phyloP scores from a whole-genome alignment of 2,797 vertebrate genomes.

The Eutrigla gurnardus region DNA sequence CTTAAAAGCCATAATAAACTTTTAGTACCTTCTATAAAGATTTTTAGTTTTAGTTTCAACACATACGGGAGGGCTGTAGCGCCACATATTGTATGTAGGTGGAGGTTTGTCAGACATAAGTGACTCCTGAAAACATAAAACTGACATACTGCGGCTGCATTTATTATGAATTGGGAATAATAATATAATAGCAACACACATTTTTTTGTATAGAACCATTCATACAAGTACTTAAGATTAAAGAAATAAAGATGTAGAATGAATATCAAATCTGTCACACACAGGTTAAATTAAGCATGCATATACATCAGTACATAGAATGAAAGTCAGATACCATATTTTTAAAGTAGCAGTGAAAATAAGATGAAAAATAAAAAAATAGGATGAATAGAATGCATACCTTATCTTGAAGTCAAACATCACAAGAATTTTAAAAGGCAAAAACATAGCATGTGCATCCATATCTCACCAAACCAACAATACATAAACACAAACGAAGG shows the following conservation, averaged over 20 bases:
- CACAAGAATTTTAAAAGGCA: neutral
- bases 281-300: no score
- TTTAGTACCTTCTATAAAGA: constrained; percentile 32
- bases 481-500: neutral
- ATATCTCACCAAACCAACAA: neutral
- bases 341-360: neutral
- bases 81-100: constrained; percentile 6
- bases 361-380: neutral
- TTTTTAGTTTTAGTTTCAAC: constrained; percentile 31
- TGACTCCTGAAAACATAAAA: constrained; percentile 26
- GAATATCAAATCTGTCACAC: neutral
- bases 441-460: neutral
- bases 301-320: no score
- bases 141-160: neutral
- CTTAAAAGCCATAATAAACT: constrained; percentile 45
- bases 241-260: neutral
- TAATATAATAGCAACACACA: neutral
- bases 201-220: neutral
- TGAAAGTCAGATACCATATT: neutral
- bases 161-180: neutral
- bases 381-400: neutral
- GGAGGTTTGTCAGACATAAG: constrained; percentile 13
- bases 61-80: neutral
- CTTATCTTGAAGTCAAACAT: neutral
- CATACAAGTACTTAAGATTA: neutral